phyloP scores from a whole-genome alignment of 2,888 invertebrate genomes.

The Trissolcus japonicus region DNA sequence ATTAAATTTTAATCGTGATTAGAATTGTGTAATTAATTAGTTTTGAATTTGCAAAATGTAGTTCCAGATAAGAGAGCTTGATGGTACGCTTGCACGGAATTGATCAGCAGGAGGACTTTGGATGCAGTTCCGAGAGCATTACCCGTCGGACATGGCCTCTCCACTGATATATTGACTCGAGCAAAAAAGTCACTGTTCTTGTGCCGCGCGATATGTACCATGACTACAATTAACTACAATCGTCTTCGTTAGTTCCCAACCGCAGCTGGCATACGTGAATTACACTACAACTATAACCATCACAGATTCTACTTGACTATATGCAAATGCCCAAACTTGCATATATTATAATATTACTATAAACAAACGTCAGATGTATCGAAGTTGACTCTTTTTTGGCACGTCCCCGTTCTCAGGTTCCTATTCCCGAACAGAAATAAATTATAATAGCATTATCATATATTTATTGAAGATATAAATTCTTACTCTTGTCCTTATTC shows the following conservation, averaged over 20 bases:
- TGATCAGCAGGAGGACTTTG: slow-evolving; percentile 62
- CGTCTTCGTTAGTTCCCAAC: slow-evolving; percentile 54
- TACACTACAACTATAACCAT: slow-evolving; percentile 49
- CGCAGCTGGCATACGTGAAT: slow-evolving; percentile 50
- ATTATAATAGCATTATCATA: too few species aligned
- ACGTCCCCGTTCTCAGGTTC: slow-evolving; percentile 25
- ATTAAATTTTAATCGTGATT: not conserved
- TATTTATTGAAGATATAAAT: too few species aligned
- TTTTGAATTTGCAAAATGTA: too few species aligned
- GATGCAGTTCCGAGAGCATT: slow-evolving; percentile 65
- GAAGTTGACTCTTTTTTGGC: slow-evolving; percentile 16
- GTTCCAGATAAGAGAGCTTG: too few species aligned
- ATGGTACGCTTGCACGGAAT: slow-evolving; percentile 21
- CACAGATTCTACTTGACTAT: slow-evolving; percentile 38
- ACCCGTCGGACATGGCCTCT: slow-evolving; percentile 74
- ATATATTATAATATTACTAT: slow-evolving; percentile 47
- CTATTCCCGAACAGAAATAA: too few species aligned
- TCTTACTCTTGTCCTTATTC: too few species aligned
- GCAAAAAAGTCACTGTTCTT: slow-evolving; percentile 73
- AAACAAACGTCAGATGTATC: slow-evolving; percentile 17
- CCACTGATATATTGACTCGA: slow-evolving; percentile 73
- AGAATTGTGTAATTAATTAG: not conserved
- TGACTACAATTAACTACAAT: slow-evolving; percentile 54
- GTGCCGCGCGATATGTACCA: slow-evolving; percentile 57
- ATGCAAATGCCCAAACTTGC: slow-evolving; percentile 40